Evolutionary conservation across 2,797 vertebrate genomes (phyloP), one percentile per base, ranked within the genome.

Genomic region (Hypotaenidia philippensis): DNA sequence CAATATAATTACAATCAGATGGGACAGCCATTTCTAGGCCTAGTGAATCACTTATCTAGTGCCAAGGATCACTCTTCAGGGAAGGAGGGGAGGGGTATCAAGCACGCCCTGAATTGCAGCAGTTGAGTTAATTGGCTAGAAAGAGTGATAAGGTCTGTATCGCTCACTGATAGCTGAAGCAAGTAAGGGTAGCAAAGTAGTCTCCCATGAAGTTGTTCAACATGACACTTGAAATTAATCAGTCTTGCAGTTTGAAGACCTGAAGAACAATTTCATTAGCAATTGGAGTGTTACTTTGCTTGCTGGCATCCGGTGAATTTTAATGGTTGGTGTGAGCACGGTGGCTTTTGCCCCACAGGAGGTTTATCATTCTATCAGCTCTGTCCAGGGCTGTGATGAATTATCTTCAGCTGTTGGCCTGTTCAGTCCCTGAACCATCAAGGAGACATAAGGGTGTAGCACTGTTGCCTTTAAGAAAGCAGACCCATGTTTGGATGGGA

Each of bases 231-330:
- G 25, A 74, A 76, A 90, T 44, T 68, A 1, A 29, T 80, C 56
- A 36, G 21, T 3, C 45, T 64, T 72, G 56, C 34, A n/a, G 19
- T 70, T 6, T 78, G 38, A 83, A 85, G 44, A 60, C 15, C 25
- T 32, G 6, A 77, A 77, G n/a, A 87, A 64, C 22, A 70, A 17
- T 84, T 68, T 59, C 34, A 49, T 44, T 77, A 66, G 20, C 10
- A 32, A 11, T 38, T 17, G 47, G 19, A 61, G 21, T 44, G 14
- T 71, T 71, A 47, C 26, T 81, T 50, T 72, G 16, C n/a, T 76
- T 0, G 0, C 50, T 76, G 34, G 12, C 3, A 0, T 47, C 34
- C 1, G 5, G 18, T 83, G 50, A 56, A 49, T 84, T 87, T 79
- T 63, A 56, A 40, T 74, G 32, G 27, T 55, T 50, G 29, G 0